phyloP scores from a whole-genome alignment of 2,888 invertebrate genomes.

The Lithophane ornitopus region DNA sequence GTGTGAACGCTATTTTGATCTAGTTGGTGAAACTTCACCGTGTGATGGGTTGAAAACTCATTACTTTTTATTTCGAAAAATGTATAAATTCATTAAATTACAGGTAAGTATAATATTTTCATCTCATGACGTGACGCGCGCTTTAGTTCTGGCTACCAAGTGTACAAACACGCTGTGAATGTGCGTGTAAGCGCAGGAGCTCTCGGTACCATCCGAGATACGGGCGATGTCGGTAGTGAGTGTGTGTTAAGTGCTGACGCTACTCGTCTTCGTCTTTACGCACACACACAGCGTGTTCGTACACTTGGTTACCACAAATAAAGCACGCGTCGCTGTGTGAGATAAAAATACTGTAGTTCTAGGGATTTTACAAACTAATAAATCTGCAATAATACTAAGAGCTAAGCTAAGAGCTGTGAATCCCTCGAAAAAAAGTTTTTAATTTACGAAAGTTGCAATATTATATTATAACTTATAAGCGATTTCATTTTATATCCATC shows the following conservation, averaged over 20 bases:
- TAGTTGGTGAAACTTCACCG: neutral
- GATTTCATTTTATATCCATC: neutral
- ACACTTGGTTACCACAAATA: neutral
- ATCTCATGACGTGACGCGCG: neutral
- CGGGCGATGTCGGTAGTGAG: neutral
- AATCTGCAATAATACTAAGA: neutral
- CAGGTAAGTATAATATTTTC: neutral
- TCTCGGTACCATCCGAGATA: too few relatives aligned
- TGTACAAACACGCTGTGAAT: neutral
- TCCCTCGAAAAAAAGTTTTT: neutral
- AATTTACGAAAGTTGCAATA: neutral
- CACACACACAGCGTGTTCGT: neutral
- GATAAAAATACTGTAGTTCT: neutral
- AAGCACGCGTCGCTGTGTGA: neutral
- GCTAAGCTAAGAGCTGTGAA: neutral
- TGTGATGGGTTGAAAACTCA: neutral
- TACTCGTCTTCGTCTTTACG: neutral
- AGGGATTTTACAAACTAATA: neutral
- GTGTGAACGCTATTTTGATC: neutral
- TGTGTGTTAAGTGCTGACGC: neutral
- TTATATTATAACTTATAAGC: too few relatives aligned
- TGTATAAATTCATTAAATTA: neutral
- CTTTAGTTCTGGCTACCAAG: neutral
- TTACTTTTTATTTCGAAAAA: neutral
- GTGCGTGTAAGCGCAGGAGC: too few relatives aligned